phyloP scores from a whole-genome alignment of 2,113 vertebrate species.

The Tauraco erythrolophus region DNA sequence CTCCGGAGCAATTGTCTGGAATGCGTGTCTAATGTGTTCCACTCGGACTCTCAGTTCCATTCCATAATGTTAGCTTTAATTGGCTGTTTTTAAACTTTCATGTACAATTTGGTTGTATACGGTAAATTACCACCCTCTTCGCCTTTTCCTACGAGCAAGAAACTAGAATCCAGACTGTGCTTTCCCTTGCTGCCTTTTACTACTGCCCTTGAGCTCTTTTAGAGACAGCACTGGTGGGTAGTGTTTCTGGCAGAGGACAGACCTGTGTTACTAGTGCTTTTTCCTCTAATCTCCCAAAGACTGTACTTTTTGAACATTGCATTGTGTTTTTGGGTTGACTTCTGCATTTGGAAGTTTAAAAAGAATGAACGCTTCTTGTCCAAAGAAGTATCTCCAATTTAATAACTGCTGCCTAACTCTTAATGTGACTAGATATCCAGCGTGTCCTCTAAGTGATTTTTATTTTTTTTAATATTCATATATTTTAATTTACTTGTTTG shows the following conservation, averaged over 20 bases:
- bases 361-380: neutral
- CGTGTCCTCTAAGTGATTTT: neutral
- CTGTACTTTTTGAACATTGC: neutral
- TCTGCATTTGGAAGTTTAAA: neutral
- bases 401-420: neutral
- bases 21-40: constrained; percentile 80
- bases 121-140: constrained; percentile 66
- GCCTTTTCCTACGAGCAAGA: constrained; percentile 37
- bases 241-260: neutral
- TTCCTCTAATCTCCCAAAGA: neutral
- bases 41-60: constrained; percentile 67
- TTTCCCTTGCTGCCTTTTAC: neutral
- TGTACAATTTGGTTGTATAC: constrained; percentile 69
- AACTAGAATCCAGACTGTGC: neutral
- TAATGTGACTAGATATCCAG: neutral
- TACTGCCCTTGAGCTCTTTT: constrained; percentile 3
- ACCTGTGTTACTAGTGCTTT: neutral
- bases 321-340: neutral
- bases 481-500: neutral
- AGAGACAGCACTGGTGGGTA: neutral
- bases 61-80: constrained; percentile 79
- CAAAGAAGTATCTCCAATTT: neutral
- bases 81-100: constrained; percentile 71
- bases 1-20: constrained; percentile 69
- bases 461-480: neutral